Evolutionary conservation across 2,113 vertebrate species (phyloP).

Genomic region (Bubalus kerabau): DNA sequence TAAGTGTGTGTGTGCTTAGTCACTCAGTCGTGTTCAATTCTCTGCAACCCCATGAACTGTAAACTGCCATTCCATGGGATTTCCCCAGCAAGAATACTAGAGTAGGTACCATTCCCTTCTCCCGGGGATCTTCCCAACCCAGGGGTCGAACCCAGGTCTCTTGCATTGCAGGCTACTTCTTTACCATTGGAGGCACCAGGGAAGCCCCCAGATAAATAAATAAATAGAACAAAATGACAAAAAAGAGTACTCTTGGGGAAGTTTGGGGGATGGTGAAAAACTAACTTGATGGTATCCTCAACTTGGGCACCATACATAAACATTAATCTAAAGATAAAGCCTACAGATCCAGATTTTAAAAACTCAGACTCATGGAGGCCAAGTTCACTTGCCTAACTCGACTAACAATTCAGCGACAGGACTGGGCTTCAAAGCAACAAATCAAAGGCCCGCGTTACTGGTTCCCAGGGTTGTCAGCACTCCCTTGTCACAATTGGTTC

Average conservation of each 20-base stretch:
- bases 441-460: slow-evolving; percentile 23
- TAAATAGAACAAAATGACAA: neutral
- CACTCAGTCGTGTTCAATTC: neutral
- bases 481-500: slow-evolving; percentile 48
- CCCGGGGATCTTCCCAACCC: neutral
- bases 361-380: neutral
- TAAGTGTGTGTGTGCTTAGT: neutral
- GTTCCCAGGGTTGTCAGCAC: slow-evolving; percentile 58
- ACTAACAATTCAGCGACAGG: neutral
- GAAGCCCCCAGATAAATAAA: neutral
- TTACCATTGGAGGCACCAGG: neutral
- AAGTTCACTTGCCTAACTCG: neutral
- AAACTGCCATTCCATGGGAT: neutral
- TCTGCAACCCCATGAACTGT: neutral
- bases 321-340: neutral
- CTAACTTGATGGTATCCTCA: neutral
- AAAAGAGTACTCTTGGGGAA: neutral
- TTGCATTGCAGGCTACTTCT: neutral
- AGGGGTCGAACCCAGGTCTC: neutral
- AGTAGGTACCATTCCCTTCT: neutral
- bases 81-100: neutral
- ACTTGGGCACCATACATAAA: neutral
- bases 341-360: neutral
- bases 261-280: neutral
- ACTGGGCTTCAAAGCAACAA: neutral